Evolutionary conservation across 1,140 invertebrate species (phyloP).

Genomic region (Grapholita molesta): DNA sequence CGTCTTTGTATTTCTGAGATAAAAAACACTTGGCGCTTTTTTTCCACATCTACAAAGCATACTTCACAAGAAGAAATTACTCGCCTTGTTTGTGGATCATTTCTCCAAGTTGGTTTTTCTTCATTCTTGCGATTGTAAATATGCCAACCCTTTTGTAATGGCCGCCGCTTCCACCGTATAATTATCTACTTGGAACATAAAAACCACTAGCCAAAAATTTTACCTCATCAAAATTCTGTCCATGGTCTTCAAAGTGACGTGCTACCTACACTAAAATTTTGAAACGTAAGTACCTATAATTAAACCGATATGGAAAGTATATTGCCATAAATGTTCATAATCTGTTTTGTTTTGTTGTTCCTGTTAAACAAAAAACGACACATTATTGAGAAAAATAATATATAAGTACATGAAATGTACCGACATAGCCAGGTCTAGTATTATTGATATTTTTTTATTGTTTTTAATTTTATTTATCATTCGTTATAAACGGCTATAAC

Average conservation of each 20-base stretch:
- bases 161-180: constrained; percentile 42
- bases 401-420: too few relatives aligned
- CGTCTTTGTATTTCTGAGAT: not conserved
- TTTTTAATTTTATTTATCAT: too few relatives aligned
- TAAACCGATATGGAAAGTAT: not conserved
- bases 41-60: constrained; percentile 1
- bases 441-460: too few relatives aligned
- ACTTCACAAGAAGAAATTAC: constrained; percentile 5
- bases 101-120: constrained; percentile 22
- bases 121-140: constrained; percentile 40
- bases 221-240: constrained; percentile 48
- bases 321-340: not conserved
- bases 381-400: not conserved
- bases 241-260: constrained; percentile 39
- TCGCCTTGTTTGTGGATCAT: constrained; percentile 4
- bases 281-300: constrained; percentile 23
- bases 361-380: not conserved
- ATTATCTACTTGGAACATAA: constrained; percentile 50
- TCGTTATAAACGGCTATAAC: not conserved
- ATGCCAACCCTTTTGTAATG: constrained; percentile 57
- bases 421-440: too few relatives aligned
- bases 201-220: constrained; percentile 49
- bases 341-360: not conserved
- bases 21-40: not conserved
- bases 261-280: constrained; percentile 33